These are phyloP conservation scores for Gulo gulo DNA, from an alignment of 2,113 vertebrate genomes.

Conservation along the genomic window DNA sequence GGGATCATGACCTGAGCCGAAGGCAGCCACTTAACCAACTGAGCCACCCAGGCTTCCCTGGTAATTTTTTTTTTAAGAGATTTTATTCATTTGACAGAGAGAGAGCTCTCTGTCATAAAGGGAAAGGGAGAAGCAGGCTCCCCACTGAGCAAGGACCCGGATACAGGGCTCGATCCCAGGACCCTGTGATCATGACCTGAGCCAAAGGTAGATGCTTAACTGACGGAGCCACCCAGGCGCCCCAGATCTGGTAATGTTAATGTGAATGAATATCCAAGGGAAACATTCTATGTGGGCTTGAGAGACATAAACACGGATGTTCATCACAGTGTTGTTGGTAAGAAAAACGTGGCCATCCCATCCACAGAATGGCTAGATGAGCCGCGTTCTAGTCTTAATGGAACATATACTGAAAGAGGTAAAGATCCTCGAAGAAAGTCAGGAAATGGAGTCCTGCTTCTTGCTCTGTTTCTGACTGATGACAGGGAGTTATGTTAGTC, in stretches of 20 bases:
- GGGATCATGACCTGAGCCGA: too few species aligned
- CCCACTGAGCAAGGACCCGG: too few species aligned
- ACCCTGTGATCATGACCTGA: too few species aligned
- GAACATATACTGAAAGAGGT: neutral
- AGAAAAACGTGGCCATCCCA: neutral
- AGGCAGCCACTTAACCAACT: too few species aligned
- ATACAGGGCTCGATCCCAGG: too few species aligned
- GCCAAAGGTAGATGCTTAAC: too few species aligned
- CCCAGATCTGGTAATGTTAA: neutral
- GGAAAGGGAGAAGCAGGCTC: too few species aligned
- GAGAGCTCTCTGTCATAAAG: too few species aligned
- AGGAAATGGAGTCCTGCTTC: neutral
- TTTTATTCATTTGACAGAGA: too few species aligned
- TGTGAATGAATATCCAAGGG: neutral
- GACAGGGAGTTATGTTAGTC: neutral
- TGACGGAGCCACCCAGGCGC: too few species aligned
- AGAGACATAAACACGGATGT: neutral
- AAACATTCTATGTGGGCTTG: neutral
- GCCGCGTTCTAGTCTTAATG: fast-evolving
- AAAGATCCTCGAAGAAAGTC: neutral
- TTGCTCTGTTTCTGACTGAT: neutral
- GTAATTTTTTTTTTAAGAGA: too few species aligned
- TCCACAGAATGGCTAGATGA: neutral
- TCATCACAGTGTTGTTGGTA: neutral
- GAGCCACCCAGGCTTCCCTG: too few species aligned